Base-by-base conservation (phyloP, 2,888 invertebrate genomes). In the Phanerotoma sp. region DNA sequence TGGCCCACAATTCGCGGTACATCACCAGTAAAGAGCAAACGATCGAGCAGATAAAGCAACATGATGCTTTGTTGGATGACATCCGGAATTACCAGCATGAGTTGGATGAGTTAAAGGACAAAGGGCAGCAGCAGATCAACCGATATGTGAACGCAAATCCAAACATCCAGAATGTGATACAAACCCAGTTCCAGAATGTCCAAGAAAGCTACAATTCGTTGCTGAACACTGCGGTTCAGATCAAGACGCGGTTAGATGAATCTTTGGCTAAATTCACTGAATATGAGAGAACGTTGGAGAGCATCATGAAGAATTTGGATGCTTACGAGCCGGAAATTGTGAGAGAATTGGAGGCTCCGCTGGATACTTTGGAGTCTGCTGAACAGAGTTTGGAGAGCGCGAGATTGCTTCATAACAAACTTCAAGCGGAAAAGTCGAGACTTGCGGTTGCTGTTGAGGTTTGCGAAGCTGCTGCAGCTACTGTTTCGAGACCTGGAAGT, bases 1-100 rank as follows among this genome's bases (percentile, higher is more conserved):
- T 96, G 95, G 92, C 94, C 0, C 95, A 96, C 72, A 96, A 96
- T 75, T 93, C 95, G 0, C 80, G 96, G 16, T 94, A 94, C 72
- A 95, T 96, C 57, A 89, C 91, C 5, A 94, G 92, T 69, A 85
- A 93, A 54, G 91, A 93, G 65, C 94, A 96, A 75, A 95, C 95
- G 0, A 85, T 91, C 67, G 90, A 93, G 62, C 95, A 96, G 77
- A 84, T 96, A 33, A 87, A 88, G n/a, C 92, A 93, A 70, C 96
- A 96, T 68, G 88, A 91, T 66, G 78, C 83, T 0, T 74, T 91
- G 15, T 74, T 91, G 0, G 82, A 84, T 30, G 89, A 91, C 65
- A 93, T 96, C 54, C 87, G 89, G 66, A 88, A 89, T 60, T 95
- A 95, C 71, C 88, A 93, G 70, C 77, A 82, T 0, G 88, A 87